These are phyloP conservation scores for Atopsyche davidsoni DNA, from an alignment of 1,140 invertebrate species.

Conservation along the genomic window DNA sequence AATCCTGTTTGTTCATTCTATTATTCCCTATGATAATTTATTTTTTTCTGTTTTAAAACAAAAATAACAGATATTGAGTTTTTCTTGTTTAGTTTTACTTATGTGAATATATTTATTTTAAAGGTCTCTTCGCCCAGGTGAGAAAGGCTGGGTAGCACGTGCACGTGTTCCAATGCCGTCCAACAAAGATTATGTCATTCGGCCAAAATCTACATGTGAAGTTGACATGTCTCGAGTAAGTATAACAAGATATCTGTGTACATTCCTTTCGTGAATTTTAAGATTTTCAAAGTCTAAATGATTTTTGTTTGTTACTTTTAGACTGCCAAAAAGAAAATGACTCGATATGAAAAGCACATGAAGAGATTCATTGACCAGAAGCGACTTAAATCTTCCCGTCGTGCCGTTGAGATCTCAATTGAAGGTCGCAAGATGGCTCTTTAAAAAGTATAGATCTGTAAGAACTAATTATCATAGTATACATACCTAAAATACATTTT, in stretches of 20 bases:
- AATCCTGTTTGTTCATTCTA: slow-evolving; percentile 14
- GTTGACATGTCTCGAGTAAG: slow-evolving; percentile 74
- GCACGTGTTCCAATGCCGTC: slow-evolving; percentile 93
- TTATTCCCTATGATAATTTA: too few species aligned
- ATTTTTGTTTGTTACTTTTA: slow-evolving; percentile 43
- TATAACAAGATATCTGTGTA: slow-evolving; percentile 20
- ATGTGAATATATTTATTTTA: slow-evolving; percentile 19
- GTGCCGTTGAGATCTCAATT: slow-evolving; percentile 90
- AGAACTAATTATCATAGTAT: too few species aligned
- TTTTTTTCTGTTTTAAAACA: too few species aligned
- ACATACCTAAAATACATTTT: too few species aligned
- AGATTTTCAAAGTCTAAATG: too few species aligned
- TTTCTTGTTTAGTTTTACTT: slow-evolving; percentile 18
- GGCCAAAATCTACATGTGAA: slow-evolving; percentile 88
- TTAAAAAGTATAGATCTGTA: too few species aligned
- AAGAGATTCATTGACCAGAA: slow-evolving; percentile 84
- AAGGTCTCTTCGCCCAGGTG: slow-evolving; percentile 75
- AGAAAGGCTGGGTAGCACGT: slow-evolving; percentile 90
- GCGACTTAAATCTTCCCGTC: slow-evolving; percentile 65
- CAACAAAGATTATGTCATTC: slow-evolving; percentile 92
- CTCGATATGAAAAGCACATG: slow-evolving; percentile 85
- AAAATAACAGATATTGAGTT: too few species aligned
- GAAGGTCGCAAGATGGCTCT: slow-evolving; percentile 93
- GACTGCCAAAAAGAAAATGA: slow-evolving; percentile 74
- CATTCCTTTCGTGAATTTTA: slow-evolving; percentile 8